These are phyloP conservation scores for Chrysoperla carnea DNA, from an alignment of 1,140 invertebrate species.

Conservation along the genomic window DNA sequence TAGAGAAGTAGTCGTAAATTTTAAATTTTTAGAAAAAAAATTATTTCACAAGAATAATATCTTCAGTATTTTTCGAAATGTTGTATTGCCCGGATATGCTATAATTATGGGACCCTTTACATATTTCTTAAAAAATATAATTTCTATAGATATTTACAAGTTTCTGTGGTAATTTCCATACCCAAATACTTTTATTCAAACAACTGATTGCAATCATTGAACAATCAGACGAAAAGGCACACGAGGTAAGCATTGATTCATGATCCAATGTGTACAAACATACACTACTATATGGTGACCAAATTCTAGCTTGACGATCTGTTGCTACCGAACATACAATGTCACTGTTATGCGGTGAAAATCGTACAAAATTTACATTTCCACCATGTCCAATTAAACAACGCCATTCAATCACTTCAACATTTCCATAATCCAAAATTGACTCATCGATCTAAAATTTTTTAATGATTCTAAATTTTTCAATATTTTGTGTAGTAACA, in stretches of 20 bases:
- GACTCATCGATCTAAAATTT: background rate
- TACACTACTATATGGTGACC: constrained; percentile 29
- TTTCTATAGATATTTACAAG: constrained; percentile 25
- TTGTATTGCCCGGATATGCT: too few species aligned
- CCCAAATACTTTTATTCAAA: constrained; percentile 31
- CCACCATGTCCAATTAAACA: constrained; percentile 31
- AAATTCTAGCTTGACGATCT: constrained; percentile 21
- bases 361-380: constrained; percentile 37
- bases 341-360: constrained; percentile 20
- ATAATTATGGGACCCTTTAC: too few species aligned
- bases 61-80: too few species aligned
- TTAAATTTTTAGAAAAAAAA: too few species aligned
- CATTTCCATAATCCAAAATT: constrained; percentile 4
- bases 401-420: constrained; percentile 17
- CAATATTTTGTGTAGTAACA: too few species aligned
- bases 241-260: constrained; percentile 32
- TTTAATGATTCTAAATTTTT: too few species aligned
- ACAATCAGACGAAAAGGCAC: constrained; percentile 30
- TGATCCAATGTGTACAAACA: constrained; percentile 39
- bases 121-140: too few species aligned
- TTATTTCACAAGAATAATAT: too few species aligned
- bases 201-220: constrained; percentile 31
- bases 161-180: constrained; percentile 36
- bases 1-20: too few species aligned
- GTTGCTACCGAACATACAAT: constrained; percentile 23